Evolutionary conservation across 1,140 invertebrate genomes (phyloP).

Genomic region (Nomia melanderi): DNA sequence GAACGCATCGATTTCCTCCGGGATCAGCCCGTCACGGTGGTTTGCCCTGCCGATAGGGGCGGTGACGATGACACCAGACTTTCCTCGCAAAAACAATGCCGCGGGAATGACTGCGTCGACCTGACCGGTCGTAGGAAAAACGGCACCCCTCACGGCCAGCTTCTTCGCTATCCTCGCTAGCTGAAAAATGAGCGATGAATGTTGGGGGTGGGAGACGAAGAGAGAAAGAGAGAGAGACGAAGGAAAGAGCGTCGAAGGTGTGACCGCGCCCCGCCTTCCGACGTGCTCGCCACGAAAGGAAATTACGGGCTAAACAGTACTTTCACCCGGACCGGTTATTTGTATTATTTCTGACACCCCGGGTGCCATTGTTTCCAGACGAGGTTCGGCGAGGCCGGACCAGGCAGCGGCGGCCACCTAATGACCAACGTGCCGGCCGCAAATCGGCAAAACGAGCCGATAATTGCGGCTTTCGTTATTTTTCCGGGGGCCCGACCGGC

Average conservation of each 20-base stretch:
- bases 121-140: constrained; percentile 63
- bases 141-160: constrained; percentile 49
- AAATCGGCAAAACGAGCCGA: constrained; percentile 72
- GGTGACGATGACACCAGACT: constrained; percentile 70
- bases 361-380: constrained; percentile 68
- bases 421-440: constrained; percentile 49
- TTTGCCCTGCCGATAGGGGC: constrained; percentile 26
- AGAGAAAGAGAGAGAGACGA: constrained; percentile 26
- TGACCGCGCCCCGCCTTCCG: constrained; percentile 74
- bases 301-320: constrained; percentile 72
- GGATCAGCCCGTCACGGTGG: constrained; percentile 29
- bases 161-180: not conserved
- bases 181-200: constrained; percentile 54
- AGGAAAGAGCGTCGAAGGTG: constrained; percentile 67
- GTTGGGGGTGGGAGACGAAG: not conserved
- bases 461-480: constrained; percentile 74
- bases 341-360: constrained; percentile 72
- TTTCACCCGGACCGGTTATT: constrained; percentile 66
- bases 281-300: constrained; percentile 59
- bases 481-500: constrained; percentile 48
- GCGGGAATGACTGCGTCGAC: constrained; percentile 71
- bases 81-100: constrained; percentile 79
- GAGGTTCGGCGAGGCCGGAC: not conserved
- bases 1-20: constrained; percentile 49
- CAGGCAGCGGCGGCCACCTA: constrained; percentile 40